Conservation (phyloP, 2,113 vertebrate species). For the Genyomyrus donnyi region DNA sequence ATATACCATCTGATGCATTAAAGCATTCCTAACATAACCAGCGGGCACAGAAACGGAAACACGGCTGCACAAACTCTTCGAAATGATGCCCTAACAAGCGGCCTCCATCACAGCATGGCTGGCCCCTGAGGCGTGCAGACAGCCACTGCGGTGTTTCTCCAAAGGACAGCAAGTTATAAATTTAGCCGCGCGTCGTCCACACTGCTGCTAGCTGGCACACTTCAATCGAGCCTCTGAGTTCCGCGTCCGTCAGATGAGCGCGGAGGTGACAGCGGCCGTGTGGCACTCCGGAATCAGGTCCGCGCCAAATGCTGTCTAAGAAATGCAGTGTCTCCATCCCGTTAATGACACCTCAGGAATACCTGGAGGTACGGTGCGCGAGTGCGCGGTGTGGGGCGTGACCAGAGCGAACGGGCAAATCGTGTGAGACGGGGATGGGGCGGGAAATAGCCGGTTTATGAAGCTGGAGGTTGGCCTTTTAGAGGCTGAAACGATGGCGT, state of each 20-base stretch:
- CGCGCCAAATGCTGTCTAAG: neutral
- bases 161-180: neutral
- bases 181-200: neutral
- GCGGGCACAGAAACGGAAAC: neutral
- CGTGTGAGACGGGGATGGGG: neutral
- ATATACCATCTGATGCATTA: neutral
- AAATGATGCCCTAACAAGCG: neutral
- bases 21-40: neutral
- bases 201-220: neutral
- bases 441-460: neutral
- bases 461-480: neutral
- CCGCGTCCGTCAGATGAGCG: neutral
- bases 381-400: neutral
- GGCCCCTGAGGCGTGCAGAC: neutral
- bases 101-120: neutral
- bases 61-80: neutral
- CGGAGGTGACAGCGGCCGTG: neutral
- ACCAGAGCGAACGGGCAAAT: neutral
- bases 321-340: neutral
- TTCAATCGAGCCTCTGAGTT: neutral
- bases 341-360: neutral
- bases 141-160: neutral
- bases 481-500: neutral
- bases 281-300: neutral
- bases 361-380: neutral